phyloP scores from a whole-genome alignment of 2,888 invertebrate genomes.

The Esperia sulphurella region DNA sequence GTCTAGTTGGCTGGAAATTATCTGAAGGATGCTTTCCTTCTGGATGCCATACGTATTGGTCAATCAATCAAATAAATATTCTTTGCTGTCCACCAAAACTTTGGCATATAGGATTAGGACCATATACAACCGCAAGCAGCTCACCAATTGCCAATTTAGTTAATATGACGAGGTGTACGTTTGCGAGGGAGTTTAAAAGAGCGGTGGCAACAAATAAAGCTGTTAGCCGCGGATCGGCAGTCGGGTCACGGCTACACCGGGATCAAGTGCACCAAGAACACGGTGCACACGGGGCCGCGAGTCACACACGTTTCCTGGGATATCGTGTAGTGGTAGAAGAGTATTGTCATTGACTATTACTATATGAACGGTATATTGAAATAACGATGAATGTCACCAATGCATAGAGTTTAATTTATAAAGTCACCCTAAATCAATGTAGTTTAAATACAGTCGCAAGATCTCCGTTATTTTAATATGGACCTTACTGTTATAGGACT shows the following conservation, averaged over 20 bases:
- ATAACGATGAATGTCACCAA: too few relatives aligned
- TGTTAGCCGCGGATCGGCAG: slow-evolving; percentile 63
- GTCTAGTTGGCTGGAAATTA: too few relatives aligned
- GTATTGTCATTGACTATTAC: neutral
- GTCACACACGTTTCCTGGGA: slow-evolving; percentile 22
- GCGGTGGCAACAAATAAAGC: slow-evolving; percentile 68
- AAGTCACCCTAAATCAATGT: too few relatives aligned
- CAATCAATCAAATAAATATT: too few relatives aligned
- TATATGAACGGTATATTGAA: neutral
- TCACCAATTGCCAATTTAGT: slow-evolving; percentile 7
- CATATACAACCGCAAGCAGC: neutral
- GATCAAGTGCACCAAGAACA: slow-evolving; percentile 64
- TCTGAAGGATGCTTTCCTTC: too few relatives aligned
- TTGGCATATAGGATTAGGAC: too few relatives aligned
- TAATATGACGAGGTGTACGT: slow-evolving; percentile 15
- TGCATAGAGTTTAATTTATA: too few relatives aligned
- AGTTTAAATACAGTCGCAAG: too few relatives aligned
- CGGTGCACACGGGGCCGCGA: slow-evolving; percentile 30
- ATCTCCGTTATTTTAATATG: too few relatives aligned
- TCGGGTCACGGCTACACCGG: slow-evolving; percentile 65
- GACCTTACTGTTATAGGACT: too few relatives aligned
- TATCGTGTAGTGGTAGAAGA: neutral
- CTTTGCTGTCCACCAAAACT: too few relatives aligned
- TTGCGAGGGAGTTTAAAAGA: slow-evolving; percentile 29
- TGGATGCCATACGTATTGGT: too few relatives aligned